Conservation (phyloP, 1,140 invertebrate genomes). For the Neodiprion fabricii region DNA sequence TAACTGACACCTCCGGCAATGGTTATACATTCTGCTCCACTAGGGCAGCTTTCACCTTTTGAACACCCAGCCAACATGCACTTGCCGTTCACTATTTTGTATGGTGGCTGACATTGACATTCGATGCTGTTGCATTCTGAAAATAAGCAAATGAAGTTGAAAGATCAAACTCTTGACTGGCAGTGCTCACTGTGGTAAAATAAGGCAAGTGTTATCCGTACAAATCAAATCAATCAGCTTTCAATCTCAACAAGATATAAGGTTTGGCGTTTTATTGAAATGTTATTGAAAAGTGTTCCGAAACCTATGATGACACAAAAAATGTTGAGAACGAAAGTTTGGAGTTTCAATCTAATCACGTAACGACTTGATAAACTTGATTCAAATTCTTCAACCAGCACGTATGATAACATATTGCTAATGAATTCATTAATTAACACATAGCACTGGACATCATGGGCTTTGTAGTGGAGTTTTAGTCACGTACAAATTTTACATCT, state of each 20-base stretch:
- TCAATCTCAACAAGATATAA: neutral
- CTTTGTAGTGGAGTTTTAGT: too few relatives aligned
- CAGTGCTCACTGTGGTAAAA: neutral
- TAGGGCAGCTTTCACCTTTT: conserved; percentile 76
- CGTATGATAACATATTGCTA: too few relatives aligned
- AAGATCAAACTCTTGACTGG: neutral
- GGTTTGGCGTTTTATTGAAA: neutral
- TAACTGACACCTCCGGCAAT: conserved; percentile 90
- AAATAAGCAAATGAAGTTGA: conserved; percentile 28
- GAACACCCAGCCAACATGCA: conserved; percentile 86
- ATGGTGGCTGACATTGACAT: conserved; percentile 86
- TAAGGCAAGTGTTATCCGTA: neutral
- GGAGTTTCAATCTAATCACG: too few relatives aligned
- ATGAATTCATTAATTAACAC: too few relatives aligned
- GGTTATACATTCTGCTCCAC: conserved; percentile 85
- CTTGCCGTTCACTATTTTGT: conserved; percentile 80
- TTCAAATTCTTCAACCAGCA: too few relatives aligned
- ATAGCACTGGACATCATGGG: too few relatives aligned
- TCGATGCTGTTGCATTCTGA: conserved; percentile 80
- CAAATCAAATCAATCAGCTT: neutral
- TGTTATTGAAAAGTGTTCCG: conserved; percentile 9
- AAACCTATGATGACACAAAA: conserved; percentile 9
- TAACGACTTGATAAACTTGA: too few relatives aligned
- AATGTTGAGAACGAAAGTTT: conserved; percentile 19
- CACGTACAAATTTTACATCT: too few relatives aligned